Evolutionary conservation across 2,113 vertebrate genomes (phyloP), one percentile per base, ranked within the genome.

Genomic region (Takifugu bimaculatus): DNA sequence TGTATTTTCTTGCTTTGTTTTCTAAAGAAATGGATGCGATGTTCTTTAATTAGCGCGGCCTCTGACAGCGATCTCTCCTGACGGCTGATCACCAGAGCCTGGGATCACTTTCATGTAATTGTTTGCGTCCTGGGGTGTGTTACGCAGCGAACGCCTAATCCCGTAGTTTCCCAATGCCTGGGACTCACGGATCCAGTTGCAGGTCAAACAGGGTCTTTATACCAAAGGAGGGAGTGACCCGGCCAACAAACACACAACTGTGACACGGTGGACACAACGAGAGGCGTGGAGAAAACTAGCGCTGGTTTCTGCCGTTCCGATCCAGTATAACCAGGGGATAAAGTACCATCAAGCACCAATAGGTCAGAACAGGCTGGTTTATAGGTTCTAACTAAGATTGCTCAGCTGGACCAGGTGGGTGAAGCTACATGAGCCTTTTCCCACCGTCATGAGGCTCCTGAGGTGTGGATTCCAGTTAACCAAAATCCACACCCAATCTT

Each of bases 381-480:
- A 20, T 1, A 20, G 20, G 20, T 20, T 20, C 20, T 20, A 20
- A 20, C 20, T 20, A 20, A 20, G 20, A 20, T 20, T 20, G 20
- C 20, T 20, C 20, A 20, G 20, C 20, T 20, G 20, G 20, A 65
- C 57, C 58, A 39, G 20, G 12, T 57, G 58, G 68, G 75, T 82
- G 70, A 58, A 47, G 50, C 75, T 79, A 45, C 74, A 57, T 26
- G 20, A 54, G 60, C 67, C 63, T 69, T 69, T 63, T 26, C 59
- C 75, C 20, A 20, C 20, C 20, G 20, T 74, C 27, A 5, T 51
- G 57, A 72, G 68, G 71, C 70, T 82, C 75, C 56, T 82, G 65
- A 63, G 83, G 86, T 88, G 70, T 85, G 60, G 70, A 83, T 48
- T 48, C 71, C 66, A 90, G 88, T 90, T 80, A 90, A 50, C 48